Evolutionary conservation across 1,140 invertebrate species (phyloP).

Genomic region (Hormaphis cornu): DNA sequence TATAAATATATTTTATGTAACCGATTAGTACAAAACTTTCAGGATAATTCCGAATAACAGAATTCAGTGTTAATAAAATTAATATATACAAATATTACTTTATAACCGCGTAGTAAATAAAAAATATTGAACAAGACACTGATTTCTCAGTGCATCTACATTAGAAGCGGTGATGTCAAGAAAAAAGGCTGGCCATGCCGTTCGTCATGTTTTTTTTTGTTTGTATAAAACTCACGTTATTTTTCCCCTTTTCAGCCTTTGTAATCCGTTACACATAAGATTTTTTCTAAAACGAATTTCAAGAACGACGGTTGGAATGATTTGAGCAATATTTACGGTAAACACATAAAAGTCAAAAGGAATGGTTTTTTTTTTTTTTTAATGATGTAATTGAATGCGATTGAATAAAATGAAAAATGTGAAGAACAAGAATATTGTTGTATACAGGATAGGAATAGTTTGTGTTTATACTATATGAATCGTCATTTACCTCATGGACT

Average conservation of each 20-base stretch:
- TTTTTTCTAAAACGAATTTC: constrained; percentile 27
- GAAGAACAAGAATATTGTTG: constrained; percentile 2
- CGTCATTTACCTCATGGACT: constrained; percentile 54
- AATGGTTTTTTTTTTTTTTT: not conserved
- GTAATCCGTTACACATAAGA: constrained; percentile 28
- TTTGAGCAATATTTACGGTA: constrained; percentile 1
- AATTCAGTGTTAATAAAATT: constrained; percentile 28
- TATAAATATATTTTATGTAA: constrained; percentile 13
- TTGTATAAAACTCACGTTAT: constrained; percentile 23
- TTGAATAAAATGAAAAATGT: not conserved
- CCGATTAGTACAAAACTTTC: constrained; percentile 26
- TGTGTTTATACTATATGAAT: constrained; percentile 30
- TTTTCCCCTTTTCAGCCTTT: constrained; percentile 24
- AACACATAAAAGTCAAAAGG: constrained; percentile 4
- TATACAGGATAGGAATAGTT: constrained; percentile 20
- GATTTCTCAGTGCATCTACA: constrained; percentile 30
- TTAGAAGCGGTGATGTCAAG: constrained; percentile 30
- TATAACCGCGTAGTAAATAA: constrained; percentile 28
- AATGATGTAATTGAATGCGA: not conserved
- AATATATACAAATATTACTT: constrained; percentile 30
- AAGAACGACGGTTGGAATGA: constrained; percentile 18
- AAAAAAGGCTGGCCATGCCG: constrained; percentile 27
- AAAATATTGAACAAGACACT: constrained; percentile 22
- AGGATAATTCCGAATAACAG: constrained; percentile 25
- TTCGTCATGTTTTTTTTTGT: constrained; percentile 28